These are phyloP conservation scores for Dicyrtoma fusca DNA, from an alignment of 2,888 invertebrate genomes.

Conservation along the genomic window DNA sequence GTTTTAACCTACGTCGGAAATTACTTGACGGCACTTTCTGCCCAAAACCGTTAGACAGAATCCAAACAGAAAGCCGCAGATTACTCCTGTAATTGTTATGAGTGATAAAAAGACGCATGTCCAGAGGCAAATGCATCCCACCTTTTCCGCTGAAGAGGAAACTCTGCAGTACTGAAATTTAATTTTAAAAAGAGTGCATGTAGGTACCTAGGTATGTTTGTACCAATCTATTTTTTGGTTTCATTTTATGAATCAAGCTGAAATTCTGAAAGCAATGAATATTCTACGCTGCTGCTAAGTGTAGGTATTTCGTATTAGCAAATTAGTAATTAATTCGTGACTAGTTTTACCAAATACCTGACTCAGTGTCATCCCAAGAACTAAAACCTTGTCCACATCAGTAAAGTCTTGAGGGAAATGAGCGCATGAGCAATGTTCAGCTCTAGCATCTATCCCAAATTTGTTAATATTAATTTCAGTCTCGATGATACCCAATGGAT, in stretches of 20 bases:
- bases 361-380: slow-evolving; percentile 4
- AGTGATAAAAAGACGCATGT: neutral
- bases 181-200: no score
- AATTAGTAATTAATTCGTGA: neutral
- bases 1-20: no score
- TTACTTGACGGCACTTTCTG: no score
- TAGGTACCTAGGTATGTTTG: no score
- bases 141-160: neutral
- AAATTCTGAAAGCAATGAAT: no score
- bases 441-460: neutral
- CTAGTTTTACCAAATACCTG: no score
- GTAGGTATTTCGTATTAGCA: no score
- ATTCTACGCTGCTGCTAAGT: no score
- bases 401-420: neutral
- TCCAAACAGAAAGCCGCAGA: neutral
- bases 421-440: slow-evolving; percentile 3
- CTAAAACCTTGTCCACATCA: slow-evolving; percentile 3
- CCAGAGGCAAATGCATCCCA: slow-evolving; percentile 3
- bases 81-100: neutral
- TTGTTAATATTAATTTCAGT: slow-evolving; percentile 2
- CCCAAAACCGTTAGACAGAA: no score
- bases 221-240: no score
- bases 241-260: no score
- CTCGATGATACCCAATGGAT: slow-evolving; percentile 9
- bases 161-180: neutral